Conservation (phyloP, 2,113 vertebrate genomes). For the Boleophthalmus pectinirostris region DNA sequence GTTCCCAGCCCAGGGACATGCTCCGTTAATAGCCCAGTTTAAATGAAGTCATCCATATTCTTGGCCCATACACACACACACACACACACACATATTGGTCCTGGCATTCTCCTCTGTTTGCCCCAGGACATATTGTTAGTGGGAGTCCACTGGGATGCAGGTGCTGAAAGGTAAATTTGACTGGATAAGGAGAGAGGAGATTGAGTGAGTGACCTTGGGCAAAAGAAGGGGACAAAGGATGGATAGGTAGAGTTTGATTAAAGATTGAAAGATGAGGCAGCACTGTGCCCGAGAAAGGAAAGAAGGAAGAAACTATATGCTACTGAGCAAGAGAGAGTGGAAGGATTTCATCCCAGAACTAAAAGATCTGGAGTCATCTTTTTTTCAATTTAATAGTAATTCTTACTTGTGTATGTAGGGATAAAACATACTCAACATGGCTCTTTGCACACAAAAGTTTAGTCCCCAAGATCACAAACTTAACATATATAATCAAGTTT, state of each 20-base stretch:
- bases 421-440: too few relatives aligned
- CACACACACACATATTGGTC: constrained; percentile 18
- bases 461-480: too few relatives aligned
- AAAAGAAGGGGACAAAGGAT: constrained; percentile 27
- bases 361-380: too few relatives aligned
- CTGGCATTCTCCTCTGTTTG: constrained; percentile 39
- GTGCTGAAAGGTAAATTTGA: constrained; percentile 52
- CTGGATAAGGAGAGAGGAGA: constrained; percentile 48
- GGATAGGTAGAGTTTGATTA: constrained; percentile 55
- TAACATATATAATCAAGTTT: neutral
- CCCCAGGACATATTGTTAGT: constrained; percentile 45
- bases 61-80: constrained; percentile 25
- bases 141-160: constrained; percentile 31
- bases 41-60: constrained; percentile 74
- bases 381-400: neutral
- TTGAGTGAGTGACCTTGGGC: constrained; percentile 56
- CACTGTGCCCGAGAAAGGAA: neutral
- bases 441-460: too few relatives aligned
- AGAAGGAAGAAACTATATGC: neutral
- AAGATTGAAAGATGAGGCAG: constrained; percentile 20
- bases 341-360: neutral
- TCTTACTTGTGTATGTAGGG: too few relatives aligned
- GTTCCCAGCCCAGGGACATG: constrained; percentile 61
- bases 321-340: neutral
- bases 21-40: constrained; percentile 64